phyloP scores from a whole-genome alignment of 2,113 vertebrate genomes.

The Stictonetta naevosa region DNA sequence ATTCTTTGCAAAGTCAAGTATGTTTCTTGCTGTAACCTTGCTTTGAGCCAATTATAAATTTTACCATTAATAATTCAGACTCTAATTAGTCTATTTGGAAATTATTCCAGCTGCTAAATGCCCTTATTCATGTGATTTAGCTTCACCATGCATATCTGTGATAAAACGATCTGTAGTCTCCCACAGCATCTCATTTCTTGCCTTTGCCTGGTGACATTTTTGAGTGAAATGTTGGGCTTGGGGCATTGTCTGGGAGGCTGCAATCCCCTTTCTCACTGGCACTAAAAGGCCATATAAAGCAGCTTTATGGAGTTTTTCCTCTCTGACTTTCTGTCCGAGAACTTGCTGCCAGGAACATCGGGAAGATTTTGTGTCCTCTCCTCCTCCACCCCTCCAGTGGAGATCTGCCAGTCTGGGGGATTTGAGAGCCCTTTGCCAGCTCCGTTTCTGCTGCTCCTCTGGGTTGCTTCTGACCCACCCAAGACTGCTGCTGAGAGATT shows the following conservation, averaged over 20 bases:
- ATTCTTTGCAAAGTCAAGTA: conserved; percentile 51
- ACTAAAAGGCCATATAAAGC: not conserved
- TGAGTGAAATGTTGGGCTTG: not conserved
- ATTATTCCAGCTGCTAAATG: conserved; percentile 58
- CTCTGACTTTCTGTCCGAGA: not conserved
- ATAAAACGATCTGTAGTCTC: not conserved
- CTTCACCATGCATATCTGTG: not conserved
- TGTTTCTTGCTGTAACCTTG: conserved; percentile 37
- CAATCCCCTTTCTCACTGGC: not conserved
- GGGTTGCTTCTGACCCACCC: not conserved
- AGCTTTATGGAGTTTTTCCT: not conserved
- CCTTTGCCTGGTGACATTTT: not conserved
- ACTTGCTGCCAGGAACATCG: not conserved
- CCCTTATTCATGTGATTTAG: conserved; percentile 15
- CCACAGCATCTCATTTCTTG: not conserved
- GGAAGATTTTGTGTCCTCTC: not conserved
- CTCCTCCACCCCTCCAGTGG: not conserved
- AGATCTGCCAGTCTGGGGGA: not conserved
- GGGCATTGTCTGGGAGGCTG: not conserved
- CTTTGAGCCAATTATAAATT: conserved; percentile 50
- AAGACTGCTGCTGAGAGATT: not conserved
- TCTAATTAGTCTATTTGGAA: conserved; percentile 54
- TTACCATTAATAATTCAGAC: conserved; percentile 45
- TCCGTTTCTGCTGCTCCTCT: not conserved
- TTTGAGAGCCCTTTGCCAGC: not conserved